Conservation (phyloP, 2,888 invertebrate genomes). For the Ophion obscuratus region DNA sequence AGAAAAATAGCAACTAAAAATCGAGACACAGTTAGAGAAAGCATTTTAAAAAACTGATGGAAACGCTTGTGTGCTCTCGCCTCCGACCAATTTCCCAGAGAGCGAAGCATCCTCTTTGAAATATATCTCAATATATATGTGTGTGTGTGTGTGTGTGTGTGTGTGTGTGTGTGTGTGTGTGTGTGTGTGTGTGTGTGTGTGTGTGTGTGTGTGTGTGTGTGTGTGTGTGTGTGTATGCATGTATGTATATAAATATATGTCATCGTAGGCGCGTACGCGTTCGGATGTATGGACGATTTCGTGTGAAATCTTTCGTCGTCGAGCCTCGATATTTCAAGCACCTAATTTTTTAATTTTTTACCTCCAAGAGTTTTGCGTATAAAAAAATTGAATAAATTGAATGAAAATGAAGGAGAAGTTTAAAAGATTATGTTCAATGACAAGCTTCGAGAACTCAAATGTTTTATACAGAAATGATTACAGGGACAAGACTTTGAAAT, state of each 20-base stretch:
- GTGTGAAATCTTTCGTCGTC: background rate
- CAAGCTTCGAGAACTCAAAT: too few species aligned
- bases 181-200: too few species aligned
- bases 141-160: background rate
- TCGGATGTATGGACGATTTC: conserved; percentile 3
- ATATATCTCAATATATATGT: conserved; percentile 51
- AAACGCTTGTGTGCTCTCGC: conserved; percentile 62
- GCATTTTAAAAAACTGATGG: conserved; percentile 57
- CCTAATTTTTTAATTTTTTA: background rate
- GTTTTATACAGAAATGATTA: too few species aligned
- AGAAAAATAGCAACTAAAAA: conserved; percentile 33
- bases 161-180: too few species aligned
- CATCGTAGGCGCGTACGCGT: background rate
- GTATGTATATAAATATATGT: background rate
- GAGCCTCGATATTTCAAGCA: background rate
- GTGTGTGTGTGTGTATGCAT: too few species aligned
- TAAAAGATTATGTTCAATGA: too few species aligned
- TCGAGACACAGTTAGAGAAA: conserved; percentile 30
- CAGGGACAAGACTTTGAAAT: too few species aligned
- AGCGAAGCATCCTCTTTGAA: conserved; percentile 47
- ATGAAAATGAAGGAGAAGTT: too few species aligned
- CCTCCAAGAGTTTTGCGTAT: background rate
- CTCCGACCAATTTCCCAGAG: conserved; percentile 58
- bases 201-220: too few species aligned
- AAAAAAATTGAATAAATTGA: too few species aligned